Base-by-base conservation (phyloP, 1,140 invertebrate species). In the Zaprionus nigranus region DNA sequence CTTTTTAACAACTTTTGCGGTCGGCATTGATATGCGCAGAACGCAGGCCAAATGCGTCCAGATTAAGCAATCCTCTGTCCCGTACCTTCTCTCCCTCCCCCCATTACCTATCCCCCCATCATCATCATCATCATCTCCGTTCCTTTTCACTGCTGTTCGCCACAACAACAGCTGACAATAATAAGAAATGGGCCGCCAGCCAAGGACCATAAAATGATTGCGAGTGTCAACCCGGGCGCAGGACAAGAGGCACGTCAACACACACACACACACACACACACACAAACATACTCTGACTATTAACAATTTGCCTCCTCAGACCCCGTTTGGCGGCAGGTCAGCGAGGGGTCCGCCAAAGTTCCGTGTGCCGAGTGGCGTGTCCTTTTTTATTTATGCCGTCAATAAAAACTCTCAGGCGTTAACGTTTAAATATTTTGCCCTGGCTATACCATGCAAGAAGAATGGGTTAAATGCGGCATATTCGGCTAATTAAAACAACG, bases 321-420 rank as follows among this genome's bases (percentile, higher is more conserved):
- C n/a, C 46, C 58, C 5, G 11, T 43, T 13, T 5, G 40, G 15
- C 40, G 15, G 15, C 40, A 28, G 53, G 22, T 13, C 49, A 34
- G n/a, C n/a, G 26, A 34, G 53, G 40, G 2, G 24, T 30, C 4
- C 53, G 11, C 20, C 53, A 56, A 40, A 40, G 13, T 43, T 56
- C 22, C 22, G 15, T 15, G 40, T 6, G 49, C 40, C 11, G 65
- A 58, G 36, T 60, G 30, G 49, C 53, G 43, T 61, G 60, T 69
- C 68, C 60, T 49, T 67, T 75, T 43, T 72, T 84, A 80, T 82
- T 82, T 82, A 82, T 82, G 79, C 75, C 79, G 70, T 82, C 80
- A 82, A 82, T 82, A 82, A 82, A 46, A 82, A 79, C 56, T 82
- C 69, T 59, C 61, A 62, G 75, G 75, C 69, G 70, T 68, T 82